Percentiles rank a stretch among this genome's conserved stretches.
These are phyloP conservation scores for Vulpes vulpes DNA, from an alignment of 2,113 vertebrate species.

Conservation along the genomic window DNA sequence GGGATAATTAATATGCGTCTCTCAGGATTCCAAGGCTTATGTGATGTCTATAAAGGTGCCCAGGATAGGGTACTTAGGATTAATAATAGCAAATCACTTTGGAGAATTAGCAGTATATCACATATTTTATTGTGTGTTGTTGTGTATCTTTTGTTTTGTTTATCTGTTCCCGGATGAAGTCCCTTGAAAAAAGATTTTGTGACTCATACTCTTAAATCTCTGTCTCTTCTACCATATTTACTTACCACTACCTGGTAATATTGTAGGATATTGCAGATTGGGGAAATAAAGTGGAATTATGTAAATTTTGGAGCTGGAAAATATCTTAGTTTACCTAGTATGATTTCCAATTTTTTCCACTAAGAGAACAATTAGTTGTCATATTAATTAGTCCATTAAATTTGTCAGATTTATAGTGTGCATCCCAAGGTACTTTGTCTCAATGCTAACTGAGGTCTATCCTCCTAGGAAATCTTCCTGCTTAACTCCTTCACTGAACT, in stretches of 20 bases:
- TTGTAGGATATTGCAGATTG: background rate
- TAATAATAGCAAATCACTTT: background rate
- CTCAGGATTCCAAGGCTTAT: background rate
- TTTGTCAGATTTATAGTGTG: background rate
- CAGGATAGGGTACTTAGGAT: background rate
- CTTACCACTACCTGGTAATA: background rate
- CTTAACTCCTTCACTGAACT: background rate
- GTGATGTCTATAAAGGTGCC: background rate
- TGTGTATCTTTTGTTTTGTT: background rate
- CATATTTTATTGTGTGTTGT: background rate
- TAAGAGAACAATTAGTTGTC: background rate
- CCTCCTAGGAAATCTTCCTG: background rate
- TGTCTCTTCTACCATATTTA: background rate
- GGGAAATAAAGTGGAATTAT: background rate
- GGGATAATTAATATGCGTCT: background rate
- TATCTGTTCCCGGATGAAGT: background rate
- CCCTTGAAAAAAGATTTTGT: background rate
- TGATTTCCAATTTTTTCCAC: background rate
- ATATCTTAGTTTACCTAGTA: background rate
- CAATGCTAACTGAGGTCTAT: background rate
- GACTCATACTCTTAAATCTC: background rate
- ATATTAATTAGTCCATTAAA: background rate
- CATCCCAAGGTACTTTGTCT: background rate
- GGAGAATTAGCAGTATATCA: background rate
- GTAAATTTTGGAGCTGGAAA: background rate